phyloP scores from a whole-genome alignment of 2,888 invertebrate genomes.

The Tanytarsus gracilentus region DNA sequence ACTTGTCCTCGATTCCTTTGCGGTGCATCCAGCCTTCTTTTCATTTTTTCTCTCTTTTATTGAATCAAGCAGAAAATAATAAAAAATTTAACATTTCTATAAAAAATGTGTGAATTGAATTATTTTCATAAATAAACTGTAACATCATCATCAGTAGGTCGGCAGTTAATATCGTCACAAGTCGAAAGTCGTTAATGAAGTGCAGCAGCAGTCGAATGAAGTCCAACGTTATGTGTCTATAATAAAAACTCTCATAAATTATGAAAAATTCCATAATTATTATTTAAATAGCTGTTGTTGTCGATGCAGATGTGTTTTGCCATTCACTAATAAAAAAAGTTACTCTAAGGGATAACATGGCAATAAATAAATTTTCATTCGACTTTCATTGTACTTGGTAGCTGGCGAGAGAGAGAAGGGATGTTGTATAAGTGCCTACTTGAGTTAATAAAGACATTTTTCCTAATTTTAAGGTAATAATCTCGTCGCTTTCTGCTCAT shows the following conservation, averaged over 20 bases:
- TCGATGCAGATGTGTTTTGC: slow-evolving; percentile 27
- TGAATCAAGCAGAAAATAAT: too few species aligned
- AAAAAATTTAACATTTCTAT: too few species aligned
- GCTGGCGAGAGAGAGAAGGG: not conserved
- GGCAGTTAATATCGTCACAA: too few species aligned
- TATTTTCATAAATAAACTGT: not conserved
- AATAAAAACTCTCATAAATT: slow-evolving; percentile 19
- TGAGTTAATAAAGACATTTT: slow-evolving; percentile 25
- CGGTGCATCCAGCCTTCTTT: slow-evolving; percentile 16
- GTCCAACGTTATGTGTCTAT: too few species aligned
- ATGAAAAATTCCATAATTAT: slow-evolving; percentile 23
- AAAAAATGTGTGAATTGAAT: slow-evolving; percentile 27
- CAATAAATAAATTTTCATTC: slow-evolving; percentile 22
- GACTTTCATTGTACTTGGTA: too few species aligned
- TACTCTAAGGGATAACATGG: slow-evolving; percentile 19
- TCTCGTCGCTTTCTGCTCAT: slow-evolving; percentile 15
- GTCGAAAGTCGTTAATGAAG: slow-evolving; percentile 20
- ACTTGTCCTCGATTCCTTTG: slow-evolving; percentile 19
- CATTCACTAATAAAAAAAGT: not conserved
- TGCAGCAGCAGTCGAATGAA: slow-evolving; percentile 1
- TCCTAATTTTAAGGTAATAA: slow-evolving; percentile 20
- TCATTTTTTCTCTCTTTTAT: too few species aligned
- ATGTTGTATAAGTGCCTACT: not conserved
- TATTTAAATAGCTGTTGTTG: slow-evolving; percentile 21
- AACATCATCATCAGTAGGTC: not conserved